These are phyloP conservation scores for Melanotaenia pygmaea DNA, from an alignment of 2,797 vertebrate species.

Conservation along the genomic window DNA sequence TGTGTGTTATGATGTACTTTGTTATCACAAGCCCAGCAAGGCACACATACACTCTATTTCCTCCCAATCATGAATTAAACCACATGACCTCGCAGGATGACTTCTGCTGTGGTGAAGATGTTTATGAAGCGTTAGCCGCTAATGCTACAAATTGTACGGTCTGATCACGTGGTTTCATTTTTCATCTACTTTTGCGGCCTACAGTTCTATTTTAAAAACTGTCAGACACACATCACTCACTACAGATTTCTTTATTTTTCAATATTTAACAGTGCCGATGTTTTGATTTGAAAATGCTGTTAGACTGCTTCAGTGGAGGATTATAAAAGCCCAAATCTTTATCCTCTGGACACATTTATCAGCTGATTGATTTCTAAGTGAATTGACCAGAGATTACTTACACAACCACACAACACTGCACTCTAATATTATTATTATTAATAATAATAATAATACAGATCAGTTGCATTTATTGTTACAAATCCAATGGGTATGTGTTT, in stretches of 20 bases:
- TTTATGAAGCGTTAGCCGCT: conserved; percentile 11
- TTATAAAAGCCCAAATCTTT: conserved; percentile 9
- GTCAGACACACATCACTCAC: conserved; percentile 11
- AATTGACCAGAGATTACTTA: conserved; percentile 5
- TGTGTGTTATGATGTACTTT: conserved; percentile 34
- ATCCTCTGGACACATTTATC: conserved; percentile 16
- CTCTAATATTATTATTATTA: not conserved
- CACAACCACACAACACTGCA: not conserved
- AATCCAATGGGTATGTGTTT: not conserved
- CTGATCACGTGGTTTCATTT: conserved; percentile 17
- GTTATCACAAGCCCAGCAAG: conserved; percentile 20
- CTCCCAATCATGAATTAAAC: conserved; percentile 26
- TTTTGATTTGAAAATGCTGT: conserved; percentile 13
- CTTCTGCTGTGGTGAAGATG: conserved; percentile 42
- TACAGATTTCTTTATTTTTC: not conserved
- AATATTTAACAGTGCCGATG: not conserved
- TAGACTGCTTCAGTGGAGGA: conserved; percentile 8
- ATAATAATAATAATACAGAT: not conserved
- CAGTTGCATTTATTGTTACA: not conserved
- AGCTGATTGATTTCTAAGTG: conserved; percentile 12
- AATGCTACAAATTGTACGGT: conserved; percentile 14
- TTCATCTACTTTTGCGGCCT: conserved; percentile 20
- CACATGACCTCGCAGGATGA: conserved; percentile 37
- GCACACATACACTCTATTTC: conserved; percentile 29
- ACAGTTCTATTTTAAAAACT: conserved; percentile 11